These are phyloP conservation scores for Graphium colonna DNA, from an alignment of 2,888 invertebrate genomes.

Conservation along the genomic window DNA sequence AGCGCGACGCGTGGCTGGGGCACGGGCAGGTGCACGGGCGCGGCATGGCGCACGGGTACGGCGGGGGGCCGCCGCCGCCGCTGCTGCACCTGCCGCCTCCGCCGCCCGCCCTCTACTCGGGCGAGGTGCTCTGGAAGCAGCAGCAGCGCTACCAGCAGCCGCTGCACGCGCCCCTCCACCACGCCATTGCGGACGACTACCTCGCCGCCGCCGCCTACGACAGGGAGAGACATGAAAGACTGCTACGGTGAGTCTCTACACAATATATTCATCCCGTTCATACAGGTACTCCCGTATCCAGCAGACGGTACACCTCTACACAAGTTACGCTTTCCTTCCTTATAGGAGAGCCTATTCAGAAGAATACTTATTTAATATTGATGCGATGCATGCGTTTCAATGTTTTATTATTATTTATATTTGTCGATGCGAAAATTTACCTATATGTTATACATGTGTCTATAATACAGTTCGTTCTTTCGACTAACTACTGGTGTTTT, in stretches of 20 bases:
- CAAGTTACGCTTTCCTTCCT: too few species aligned
- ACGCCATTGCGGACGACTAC: conserved; percentile 79
- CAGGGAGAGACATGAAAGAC: conserved; percentile 84
- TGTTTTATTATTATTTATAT: too few species aligned
- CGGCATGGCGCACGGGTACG: conserved; percentile 85
- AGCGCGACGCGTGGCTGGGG: conserved; percentile 86
- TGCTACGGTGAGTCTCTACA: conserved; percentile 81
- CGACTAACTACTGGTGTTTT: too few species aligned
- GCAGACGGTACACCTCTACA: too few species aligned
- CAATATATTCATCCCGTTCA: too few species aligned
- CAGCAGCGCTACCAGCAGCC: conserved; percentile 81
- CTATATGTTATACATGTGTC: too few species aligned
- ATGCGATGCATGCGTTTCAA: too few species aligned
- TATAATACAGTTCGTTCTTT: too few species aligned
- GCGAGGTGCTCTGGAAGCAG: conserved; percentile 82
- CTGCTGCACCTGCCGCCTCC: conserved; percentile 72
- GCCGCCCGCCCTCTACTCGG: conserved; percentile 73
- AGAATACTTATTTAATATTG: too few species aligned
- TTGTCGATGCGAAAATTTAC: too few species aligned
- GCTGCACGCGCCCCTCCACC: conserved; percentile 75
- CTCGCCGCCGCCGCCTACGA: conserved; percentile 92
- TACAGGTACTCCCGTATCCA: too few species aligned
- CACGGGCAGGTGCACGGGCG: conserved; percentile 86
- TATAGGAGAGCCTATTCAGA: too few species aligned
- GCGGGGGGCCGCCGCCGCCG: conserved; percentile 83